These are phyloP conservation scores for Sternotherus odoratus DNA, from an alignment of 2,797 vertebrate species.

Conservation along the genomic window DNA sequence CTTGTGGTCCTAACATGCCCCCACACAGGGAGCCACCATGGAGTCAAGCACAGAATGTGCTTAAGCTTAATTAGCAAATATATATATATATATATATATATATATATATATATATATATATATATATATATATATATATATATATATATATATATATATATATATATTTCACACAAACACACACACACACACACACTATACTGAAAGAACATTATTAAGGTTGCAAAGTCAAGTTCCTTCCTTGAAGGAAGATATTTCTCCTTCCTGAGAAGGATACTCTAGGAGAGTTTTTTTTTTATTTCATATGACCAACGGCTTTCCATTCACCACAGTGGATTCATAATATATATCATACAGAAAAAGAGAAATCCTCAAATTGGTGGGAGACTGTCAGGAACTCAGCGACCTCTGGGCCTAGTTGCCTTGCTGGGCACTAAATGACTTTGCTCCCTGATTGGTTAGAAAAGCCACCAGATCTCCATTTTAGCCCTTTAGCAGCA, in stretches of 20 bases:
- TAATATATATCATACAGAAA: not conserved
- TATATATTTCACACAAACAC: too few species aligned
- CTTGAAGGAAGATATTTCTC: slow-evolving; percentile 21
- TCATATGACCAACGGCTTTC: not conserved
- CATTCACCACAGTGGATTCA: not conserved
- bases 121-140: too few species aligned
- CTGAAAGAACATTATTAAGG: not conserved
- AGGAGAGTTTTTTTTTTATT: not conserved
- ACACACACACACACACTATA: not conserved
- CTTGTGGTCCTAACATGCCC: not conserved
- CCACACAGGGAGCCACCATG: not conserved
- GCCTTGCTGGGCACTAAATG: not conserved
- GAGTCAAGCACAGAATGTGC: not conserved
- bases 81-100: too few species aligned
- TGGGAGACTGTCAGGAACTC: not conserved
- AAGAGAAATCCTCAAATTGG: too few species aligned
- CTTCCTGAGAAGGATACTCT: slow-evolving; percentile 36
- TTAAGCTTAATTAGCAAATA: too few species aligned
- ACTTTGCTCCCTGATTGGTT: not conserved
- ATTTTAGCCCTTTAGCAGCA: not conserved
- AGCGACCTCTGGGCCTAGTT: not conserved
- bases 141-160: too few species aligned
- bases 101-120: too few species aligned
- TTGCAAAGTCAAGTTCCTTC: not conserved
- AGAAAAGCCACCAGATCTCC: not conserved